Percentiles rank a stretch among this genome's conserved stretches.
These are phyloP conservation scores for Bombycilla garrulus DNA, from an alignment of 2,113 vertebrate genomes.

Conservation along the genomic window DNA sequence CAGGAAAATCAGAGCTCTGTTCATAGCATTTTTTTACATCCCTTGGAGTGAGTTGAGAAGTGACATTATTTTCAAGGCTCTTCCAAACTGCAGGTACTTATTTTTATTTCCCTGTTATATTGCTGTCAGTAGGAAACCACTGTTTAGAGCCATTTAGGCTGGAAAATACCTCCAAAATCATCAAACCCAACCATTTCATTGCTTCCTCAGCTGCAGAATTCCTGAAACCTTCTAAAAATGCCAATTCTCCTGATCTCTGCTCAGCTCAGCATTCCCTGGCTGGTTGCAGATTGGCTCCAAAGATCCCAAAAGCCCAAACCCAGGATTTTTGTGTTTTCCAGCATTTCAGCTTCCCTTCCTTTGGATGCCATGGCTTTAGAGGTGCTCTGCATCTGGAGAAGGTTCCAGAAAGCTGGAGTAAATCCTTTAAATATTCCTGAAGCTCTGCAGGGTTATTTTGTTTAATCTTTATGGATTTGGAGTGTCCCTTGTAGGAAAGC, in stretches of 20 bases:
- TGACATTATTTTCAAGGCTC: not conserved
- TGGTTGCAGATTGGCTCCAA: not conserved
- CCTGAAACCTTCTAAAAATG: not conserved
- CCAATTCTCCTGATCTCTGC: not conserved
- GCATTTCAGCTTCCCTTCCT: not conserved
- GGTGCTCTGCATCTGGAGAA: not conserved
- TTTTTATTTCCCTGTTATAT: not conserved
- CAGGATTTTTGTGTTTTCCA: not conserved
- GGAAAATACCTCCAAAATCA: not conserved
- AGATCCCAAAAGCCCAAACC: not conserved
- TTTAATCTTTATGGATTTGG: not conserved
- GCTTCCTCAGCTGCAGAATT: not conserved
- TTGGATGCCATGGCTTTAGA: fast-evolving
- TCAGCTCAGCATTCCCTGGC: not conserved
- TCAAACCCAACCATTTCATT: not conserved
- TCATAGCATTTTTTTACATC: fast-evolving
- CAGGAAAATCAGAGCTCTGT: not conserved
- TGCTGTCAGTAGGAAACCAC: not conserved
- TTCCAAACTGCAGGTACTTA: not conserved
- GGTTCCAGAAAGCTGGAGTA: not conserved
- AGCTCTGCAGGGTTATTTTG: not conserved
- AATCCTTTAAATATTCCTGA: not conserved
- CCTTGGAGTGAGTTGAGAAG: not conserved
- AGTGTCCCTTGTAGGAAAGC: slow-evolving; percentile 13
- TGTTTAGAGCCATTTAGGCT: not conserved